Base-by-base conservation (phyloP, 2,113 vertebrate genomes). In the Percina caprodes region DNA sequence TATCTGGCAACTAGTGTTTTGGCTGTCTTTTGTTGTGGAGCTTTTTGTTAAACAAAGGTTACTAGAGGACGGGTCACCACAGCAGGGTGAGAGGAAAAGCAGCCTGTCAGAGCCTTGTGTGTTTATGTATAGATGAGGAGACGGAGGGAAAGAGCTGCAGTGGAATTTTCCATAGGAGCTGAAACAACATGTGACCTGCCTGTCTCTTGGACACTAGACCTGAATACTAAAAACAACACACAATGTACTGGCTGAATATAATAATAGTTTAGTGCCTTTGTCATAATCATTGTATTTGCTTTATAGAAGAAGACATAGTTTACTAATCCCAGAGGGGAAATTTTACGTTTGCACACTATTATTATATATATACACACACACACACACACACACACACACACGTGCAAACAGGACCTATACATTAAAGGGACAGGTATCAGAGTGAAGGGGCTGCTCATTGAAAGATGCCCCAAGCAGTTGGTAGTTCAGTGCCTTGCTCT, bases 81-180 rank as follows among this genome's bases (percentile, higher is more conserved):
- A 68, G 79, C 68, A 69, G 62, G 62, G 54, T 67, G 42, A 48
- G 59, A 86, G 30, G 35, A 59, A 54, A 72, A n/a, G 23, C 49
- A 55, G 58, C 51, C 23, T 68, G 55, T 65, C 35, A 42, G 18
- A 42, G 12, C 3, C 51, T 49, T 26, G 33, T 24, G 33, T 90
- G 75, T 86, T 86, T 91, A 79, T 94, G 73, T 83, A 74, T 88
- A 68, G 74, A 69, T 15, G 15, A 74, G 54, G 26, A 65, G 52
- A 67, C 49, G 5, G 54, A n/a, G 24, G 59, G 61, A 39, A 73
- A 39, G n/a, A 63, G 52, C 69, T 77, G 74, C 76, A 67, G 70
- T 91, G 90, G 89, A 91, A 92, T 89, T 93, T 93, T 94, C 92
- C 91, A 88, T 84, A 76, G 59, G 33, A 71, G 56, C 13, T 13